A percentile compares a stretch with the other conserved stretches of the same genome.
These are phyloP conservation scores for Bombyx mori DNA, from an alignment of 1,140 invertebrate species.

Conservation along the genomic window DNA sequence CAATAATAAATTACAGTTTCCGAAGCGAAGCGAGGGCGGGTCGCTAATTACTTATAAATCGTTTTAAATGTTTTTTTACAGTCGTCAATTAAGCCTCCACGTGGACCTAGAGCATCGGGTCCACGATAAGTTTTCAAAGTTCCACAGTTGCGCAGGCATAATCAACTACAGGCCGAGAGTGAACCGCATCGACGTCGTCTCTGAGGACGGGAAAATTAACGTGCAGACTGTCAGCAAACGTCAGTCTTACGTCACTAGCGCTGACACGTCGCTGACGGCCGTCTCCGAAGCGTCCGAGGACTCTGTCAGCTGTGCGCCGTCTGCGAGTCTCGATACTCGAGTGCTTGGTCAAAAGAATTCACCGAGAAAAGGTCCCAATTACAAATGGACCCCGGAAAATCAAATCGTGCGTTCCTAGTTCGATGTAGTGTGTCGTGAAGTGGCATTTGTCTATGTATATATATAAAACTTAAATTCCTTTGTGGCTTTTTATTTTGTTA, in stretches of 20 bases:
- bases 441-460: constrained; percentile 5
- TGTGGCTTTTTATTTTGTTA: no score
- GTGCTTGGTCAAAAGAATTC: constrained; percentile 30
- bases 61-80: constrained; percentile 14
- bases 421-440: constrained; percentile 7
- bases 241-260: neutral
- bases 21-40: no score
- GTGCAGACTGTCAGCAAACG: constrained; percentile 12
- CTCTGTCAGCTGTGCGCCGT: constrained; percentile 32
- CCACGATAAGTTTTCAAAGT: constrained; percentile 38
- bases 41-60: no score
- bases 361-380: constrained; percentile 25
- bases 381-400: constrained; percentile 51
- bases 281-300: constrained; percentile 17
- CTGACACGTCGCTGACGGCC: neutral
- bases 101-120: constrained; percentile 32
- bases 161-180: constrained; percentile 11
- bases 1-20: no score
- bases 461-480: no score
- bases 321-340: constrained; percentile 39
- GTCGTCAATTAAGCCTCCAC: constrained; percentile 40
- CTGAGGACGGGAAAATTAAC: constrained; percentile 19
- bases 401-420: constrained; percentile 35
- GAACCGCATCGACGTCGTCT: constrained; percentile 11
- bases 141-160: constrained; percentile 43